Evolutionary conservation across 1,140 invertebrate genomes (phyloP), one percentile per base, ranked within the genome.

Genomic region (Eriosoma lanigerum): DNA sequence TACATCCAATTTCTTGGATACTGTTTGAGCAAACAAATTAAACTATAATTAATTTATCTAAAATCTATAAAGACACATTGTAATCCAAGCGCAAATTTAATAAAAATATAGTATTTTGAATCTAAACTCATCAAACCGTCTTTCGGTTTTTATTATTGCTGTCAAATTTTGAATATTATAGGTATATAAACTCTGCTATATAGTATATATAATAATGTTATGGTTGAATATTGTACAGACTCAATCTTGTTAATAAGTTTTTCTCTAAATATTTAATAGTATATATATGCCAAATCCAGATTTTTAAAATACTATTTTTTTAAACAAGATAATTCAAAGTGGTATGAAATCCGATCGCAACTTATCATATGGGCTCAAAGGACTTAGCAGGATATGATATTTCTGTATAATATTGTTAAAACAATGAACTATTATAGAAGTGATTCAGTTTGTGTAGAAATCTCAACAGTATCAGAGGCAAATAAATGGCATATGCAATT

Each of bases 181-280:
- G 73, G n/a, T 76, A 76, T 60, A 76, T 75, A 1, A 13, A 32
- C 1, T 13, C 19, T 17, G 46, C 17, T 60, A 60, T 76, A 76
- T 76, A 76, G 21, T 56, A 76, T n/a, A 38, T 60, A 58, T 44
- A 60, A 76, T 76, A 76, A 76, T 58, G 60, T 76, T 44, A 76
- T 76, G 73, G 73, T 60, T 56, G 73, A 56, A 76, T 76, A 76
- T 60, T 44, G 38, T 76, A 60, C 50, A 75, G 12, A 76, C 38
- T 76, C 54, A 46, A 76, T 56, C 73, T 56, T 76, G 73, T 76
- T 76, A 76, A 76, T 58, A 24, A 76, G 32, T 75, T 75, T 56
- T 32, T 56, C 6, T 56, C 56, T 56, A 56, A 12, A 32, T 75
- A 75, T 75, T 38, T n/a, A n/a, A 56, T 6, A 38, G 13, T 76